Conservation (phyloP, 1,140 invertebrate genomes). For the Drosophila bipectinata region DNA sequence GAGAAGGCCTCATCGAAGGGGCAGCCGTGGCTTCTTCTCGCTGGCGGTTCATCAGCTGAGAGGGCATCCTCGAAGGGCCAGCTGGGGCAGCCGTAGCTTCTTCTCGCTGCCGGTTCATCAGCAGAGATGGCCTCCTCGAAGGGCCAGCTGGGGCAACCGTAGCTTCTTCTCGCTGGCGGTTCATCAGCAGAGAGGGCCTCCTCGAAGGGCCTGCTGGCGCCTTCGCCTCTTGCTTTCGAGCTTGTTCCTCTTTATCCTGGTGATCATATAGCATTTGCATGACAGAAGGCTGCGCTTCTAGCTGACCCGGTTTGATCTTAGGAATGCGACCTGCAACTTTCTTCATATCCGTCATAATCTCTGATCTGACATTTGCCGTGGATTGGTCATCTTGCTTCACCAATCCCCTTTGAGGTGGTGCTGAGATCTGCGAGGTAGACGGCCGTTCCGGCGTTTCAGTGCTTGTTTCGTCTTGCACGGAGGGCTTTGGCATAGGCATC, state of each 20-base stretch:
- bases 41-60: neutral
- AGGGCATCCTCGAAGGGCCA: too few relatives aligned
- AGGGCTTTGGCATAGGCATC: too few relatives aligned
- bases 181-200: too few relatives aligned
- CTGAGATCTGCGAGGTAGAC: too few relatives aligned
- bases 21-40: conserved; percentile 5
- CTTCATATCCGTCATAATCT: neutral
- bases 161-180: conserved; percentile 2
- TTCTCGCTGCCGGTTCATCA: neutral
- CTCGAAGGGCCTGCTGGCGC: neutral
- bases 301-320: neutral
- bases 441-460: too few relatives aligned
- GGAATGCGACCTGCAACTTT: neutral
- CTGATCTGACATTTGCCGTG: too few relatives aligned
- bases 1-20: too few relatives aligned
- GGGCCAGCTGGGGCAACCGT: too few relatives aligned
- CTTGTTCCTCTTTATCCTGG: neutral
- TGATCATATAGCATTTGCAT: conserved; percentile 9
- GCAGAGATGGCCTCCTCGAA: neutral
- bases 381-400: too few relatives aligned
- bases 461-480: too few relatives aligned
- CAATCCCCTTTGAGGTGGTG: too few relatives aligned
- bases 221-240: neutral
- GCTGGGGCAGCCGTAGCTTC: neutral
- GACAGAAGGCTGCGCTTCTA: conserved; percentile 7